phyloP scores from a whole-genome alignment of 2,113 vertebrate genomes.

The Tetraodon nigroviridis region DNA sequence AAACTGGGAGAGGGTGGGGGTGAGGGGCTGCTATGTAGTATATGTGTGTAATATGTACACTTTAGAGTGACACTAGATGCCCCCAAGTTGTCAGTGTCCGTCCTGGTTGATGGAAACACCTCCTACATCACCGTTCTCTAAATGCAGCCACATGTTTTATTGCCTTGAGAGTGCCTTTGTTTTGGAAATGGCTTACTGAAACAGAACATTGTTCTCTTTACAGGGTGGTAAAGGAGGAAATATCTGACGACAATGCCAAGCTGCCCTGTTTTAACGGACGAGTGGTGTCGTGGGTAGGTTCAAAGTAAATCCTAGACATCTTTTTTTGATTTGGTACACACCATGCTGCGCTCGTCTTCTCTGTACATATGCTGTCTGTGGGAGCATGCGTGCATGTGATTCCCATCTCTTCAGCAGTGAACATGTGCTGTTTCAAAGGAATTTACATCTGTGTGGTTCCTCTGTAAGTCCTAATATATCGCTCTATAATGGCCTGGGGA shows the following conservation, averaged over 20 bases:
- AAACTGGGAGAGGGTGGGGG: background rate
- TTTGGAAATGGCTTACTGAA: conserved; percentile 48
- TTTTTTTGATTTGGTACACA: conserved; percentile 11
- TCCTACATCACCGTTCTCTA: conserved; percentile 14
- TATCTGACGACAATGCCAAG: conserved; percentile 91
- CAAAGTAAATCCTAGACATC: background rate
- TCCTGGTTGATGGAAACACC: conserved; percentile 11
- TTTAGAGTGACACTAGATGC: conserved; percentile 11
- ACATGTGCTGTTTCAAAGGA: conserved; percentile 10
- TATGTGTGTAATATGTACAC: background rate
- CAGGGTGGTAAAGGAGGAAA: conserved; percentile 98
- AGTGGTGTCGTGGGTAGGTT: conserved; percentile 96
- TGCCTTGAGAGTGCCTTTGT: conserved; percentile 44
- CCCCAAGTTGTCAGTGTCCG: conserved; percentile 24
- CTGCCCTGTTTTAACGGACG: conserved; percentile 98
- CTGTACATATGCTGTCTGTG: conserved; percentile 10
- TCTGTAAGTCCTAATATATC: conserved; percentile 32
- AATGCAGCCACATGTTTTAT: conserved; percentile 46
- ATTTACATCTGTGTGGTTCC: conserved; percentile 10
- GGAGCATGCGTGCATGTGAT: conserved; percentile 24
- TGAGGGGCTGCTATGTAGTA: too few relatives aligned
- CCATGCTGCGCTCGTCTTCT: conserved; percentile 6
- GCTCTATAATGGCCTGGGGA: conserved; percentile 35
- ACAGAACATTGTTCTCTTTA: conserved; percentile 44
- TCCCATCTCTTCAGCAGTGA: conserved; percentile 48